Percentiles rank a stretch among this genome's conserved stretches.
Conservation (phyloP, 2,888 invertebrate species). For the Heliconius erato region DNA sequence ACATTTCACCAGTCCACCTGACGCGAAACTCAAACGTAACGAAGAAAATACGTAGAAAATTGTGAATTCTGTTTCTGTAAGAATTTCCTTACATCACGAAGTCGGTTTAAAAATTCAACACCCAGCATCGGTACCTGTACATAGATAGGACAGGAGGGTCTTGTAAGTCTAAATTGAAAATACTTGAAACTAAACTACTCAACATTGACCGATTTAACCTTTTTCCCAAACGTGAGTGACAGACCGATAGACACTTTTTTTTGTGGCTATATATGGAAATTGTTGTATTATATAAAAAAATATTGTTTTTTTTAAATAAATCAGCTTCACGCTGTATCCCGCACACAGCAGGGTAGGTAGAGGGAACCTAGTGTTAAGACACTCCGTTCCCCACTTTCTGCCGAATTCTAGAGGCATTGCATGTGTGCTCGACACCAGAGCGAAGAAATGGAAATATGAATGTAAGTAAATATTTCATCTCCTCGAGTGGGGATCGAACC, state of each 20-base stretch:
- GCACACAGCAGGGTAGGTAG: no score
- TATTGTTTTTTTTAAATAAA: neutral
- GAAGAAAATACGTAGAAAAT: constrained; percentile 23
- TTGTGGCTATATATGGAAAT: neutral
- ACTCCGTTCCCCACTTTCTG: no score
- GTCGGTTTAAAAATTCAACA: constrained; percentile 40
- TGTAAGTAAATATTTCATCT: no score
- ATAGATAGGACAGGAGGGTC: constrained; percentile 30
- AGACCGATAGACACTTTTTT: neutral
- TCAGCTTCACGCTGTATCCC: no score
- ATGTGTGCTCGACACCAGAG: no score
- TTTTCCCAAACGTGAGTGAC: neutral
- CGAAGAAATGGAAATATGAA: no score
- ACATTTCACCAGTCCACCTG: neutral
- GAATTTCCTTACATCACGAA: constrained; percentile 36
- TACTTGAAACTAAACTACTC: neutral
- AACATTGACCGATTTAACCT: constrained; percentile 8
- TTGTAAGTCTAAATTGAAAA: constrained; percentile 21
- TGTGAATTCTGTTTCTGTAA: constrained; percentile 31
- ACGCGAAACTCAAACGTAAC: constrained; percentile 30
- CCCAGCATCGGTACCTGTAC: neutral
- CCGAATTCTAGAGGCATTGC: no score
- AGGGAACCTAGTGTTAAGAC: no score
- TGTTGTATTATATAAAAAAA: neutral
- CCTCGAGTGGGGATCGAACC: no score